Conservation (phyloP, 2,113 vertebrate genomes). For the Phodopus roborovskii region DNA sequence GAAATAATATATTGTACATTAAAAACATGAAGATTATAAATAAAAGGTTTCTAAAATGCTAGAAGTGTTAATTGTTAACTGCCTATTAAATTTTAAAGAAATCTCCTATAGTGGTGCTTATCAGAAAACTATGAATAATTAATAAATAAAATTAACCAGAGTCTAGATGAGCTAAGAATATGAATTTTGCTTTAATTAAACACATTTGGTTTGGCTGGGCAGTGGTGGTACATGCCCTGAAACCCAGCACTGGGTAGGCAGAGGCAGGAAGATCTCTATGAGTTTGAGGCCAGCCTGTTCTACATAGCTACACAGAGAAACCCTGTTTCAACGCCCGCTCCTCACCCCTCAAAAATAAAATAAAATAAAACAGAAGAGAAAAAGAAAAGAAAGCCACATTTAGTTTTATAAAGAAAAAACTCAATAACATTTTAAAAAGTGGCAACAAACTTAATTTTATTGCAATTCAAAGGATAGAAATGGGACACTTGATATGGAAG, state of each 20-base stretch:
- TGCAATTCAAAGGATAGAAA: background rate
- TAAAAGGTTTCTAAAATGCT: background rate
- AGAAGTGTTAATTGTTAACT: background rate
- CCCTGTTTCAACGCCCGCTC: too few relatives aligned
- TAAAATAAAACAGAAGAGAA: too few relatives aligned
- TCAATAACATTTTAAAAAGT: background rate
- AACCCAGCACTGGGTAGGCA: too few relatives aligned
- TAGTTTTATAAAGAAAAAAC: background rate
- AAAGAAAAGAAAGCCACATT: background rate
- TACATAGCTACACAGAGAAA: too few relatives aligned
- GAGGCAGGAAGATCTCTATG: too few relatives aligned
- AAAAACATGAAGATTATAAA: background rate
- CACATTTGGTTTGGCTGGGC: background rate
- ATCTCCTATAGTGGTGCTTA: background rate
- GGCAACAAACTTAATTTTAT: background rate
- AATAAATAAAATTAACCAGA: background rate
- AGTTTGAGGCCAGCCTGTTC: too few relatives aligned
- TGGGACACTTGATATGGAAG: too few relatives aligned
- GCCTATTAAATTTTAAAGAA: background rate
- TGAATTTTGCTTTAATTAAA: background rate
- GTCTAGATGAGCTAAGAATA: background rate
- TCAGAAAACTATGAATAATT: background rate
- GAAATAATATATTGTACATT: background rate
- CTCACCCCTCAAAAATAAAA: too few relatives aligned
- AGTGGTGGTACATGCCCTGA: too few relatives aligned